phyloP scores from a whole-genome alignment of 1,140 invertebrate species.

The Drosophila repletoides region DNA sequence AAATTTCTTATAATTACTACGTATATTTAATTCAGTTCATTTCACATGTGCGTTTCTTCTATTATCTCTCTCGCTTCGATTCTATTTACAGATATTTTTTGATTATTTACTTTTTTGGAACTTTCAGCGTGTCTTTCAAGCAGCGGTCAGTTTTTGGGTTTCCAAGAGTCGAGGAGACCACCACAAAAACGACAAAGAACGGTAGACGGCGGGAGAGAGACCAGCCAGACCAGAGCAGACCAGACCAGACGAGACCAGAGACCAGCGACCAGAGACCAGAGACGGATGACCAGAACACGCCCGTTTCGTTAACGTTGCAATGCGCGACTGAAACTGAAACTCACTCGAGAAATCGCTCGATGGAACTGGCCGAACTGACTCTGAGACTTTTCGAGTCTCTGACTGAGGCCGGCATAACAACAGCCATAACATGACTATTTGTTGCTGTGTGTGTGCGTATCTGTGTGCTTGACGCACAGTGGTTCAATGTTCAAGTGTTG shows the following conservation, averaged over 20 bases:
- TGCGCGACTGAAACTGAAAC: slow-evolving; percentile 41
- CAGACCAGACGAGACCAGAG: background rate
- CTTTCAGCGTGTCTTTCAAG: slow-evolving; percentile 7
- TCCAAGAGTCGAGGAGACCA: slow-evolving; percentile 22
- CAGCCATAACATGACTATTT: slow-evolving; percentile 1
- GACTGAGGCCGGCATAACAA: slow-evolving; percentile 23
- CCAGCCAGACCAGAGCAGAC: no score
- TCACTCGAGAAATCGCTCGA: slow-evolving; percentile 35
- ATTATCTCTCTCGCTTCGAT: background rate
- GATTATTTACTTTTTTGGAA: slow-evolving; percentile 35
- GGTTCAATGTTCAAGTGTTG: background rate
- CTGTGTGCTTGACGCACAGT: slow-evolving; percentile 16
- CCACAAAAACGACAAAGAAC: background rate
- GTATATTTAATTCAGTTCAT: background rate
- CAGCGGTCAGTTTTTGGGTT: slow-evolving; percentile 14
- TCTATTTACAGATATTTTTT: background rate
- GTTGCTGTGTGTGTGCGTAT: background rate
- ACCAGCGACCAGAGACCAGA: slow-evolving; percentile 1
- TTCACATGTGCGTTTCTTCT: slow-evolving; percentile 7
- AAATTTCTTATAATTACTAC: slow-evolving; percentile 21
- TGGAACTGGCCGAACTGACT: slow-evolving; percentile 16
- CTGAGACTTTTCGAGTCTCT: slow-evolving; percentile 10
- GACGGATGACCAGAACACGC: slow-evolving; percentile 26
- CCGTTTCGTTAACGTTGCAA: slow-evolving; percentile 36
- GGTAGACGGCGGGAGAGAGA: no score